phyloP scores from a whole-genome alignment of 2,888 invertebrate species.

The Malachius bipustulatus region DNA sequence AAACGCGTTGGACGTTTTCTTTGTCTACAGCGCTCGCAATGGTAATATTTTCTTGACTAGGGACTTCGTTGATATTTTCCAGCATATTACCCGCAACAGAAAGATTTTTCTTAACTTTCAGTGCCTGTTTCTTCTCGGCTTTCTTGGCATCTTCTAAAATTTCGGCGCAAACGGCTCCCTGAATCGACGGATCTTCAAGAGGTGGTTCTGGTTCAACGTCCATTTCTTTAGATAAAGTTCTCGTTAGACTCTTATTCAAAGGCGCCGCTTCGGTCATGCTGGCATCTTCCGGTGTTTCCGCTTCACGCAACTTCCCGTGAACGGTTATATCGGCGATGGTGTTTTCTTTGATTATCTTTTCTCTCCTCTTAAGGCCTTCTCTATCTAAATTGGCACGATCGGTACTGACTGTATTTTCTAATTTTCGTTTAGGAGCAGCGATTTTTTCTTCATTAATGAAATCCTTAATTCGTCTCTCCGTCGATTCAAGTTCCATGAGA shows the following conservation, averaged over 20 bases:
- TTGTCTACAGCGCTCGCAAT: slow-evolving; percentile 25
- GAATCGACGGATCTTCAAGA: slow-evolving; percentile 26
- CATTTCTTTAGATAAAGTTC: slow-evolving; percentile 31
- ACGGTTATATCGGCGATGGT: slow-evolving; percentile 35
- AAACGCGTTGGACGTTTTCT: slow-evolving; percentile 24
- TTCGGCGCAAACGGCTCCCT: slow-evolving; percentile 38
- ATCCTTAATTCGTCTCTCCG: slow-evolving; percentile 62
- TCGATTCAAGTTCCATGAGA: slow-evolving; percentile 60
- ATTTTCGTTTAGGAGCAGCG: slow-evolving; percentile 58
- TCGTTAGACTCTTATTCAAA: slow-evolving; percentile 30
- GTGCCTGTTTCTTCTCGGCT: slow-evolving; percentile 28
- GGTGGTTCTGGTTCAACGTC: slow-evolving; percentile 27
- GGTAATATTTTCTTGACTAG: slow-evolving; percentile 33
- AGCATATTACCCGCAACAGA: slow-evolving; percentile 23
- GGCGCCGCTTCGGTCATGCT: slow-evolving; percentile 27
- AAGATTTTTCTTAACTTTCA: slow-evolving; percentile 30
- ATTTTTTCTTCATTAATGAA: slow-evolving; percentile 47
- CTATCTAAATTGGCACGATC: slow-evolving; percentile 41
- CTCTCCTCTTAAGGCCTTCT: slow-evolving; percentile 45
- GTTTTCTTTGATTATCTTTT: slow-evolving; percentile 43
- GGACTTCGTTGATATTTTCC: slow-evolving; percentile 27
- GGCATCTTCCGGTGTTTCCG: slow-evolving; percentile 25
- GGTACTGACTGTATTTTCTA: slow-evolving; percentile 63
- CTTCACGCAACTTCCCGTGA: slow-evolving; percentile 26
- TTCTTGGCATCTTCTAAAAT: slow-evolving; percentile 36